Evolutionary conservation across 2,888 invertebrate genomes (phyloP).

Genomic region (Plebejus argus): DNA sequence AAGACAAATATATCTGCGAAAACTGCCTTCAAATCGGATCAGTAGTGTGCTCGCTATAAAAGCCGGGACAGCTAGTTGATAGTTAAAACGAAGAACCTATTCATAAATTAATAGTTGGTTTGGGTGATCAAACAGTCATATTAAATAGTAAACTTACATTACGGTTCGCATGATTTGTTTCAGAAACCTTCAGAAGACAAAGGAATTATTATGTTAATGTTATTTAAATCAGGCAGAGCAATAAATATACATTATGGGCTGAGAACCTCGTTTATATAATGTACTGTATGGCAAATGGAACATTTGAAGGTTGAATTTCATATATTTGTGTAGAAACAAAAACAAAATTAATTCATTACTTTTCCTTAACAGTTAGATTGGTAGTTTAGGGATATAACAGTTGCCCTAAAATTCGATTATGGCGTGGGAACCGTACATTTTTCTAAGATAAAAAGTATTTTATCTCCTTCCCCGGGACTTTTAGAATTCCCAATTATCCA

Average conservation of each 20-base stretch:
- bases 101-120: not conserved
- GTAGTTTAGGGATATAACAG: too few relatives aligned
- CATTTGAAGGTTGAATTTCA: not conserved
- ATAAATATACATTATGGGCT: slow-evolving; percentile 13
- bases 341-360: not conserved
- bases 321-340: not conserved
- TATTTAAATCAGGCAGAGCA: slow-evolving; percentile 3
- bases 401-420: too few relatives aligned
- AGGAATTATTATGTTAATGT: slow-evolving; percentile 13
- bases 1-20: too few relatives aligned
- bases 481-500: too few relatives aligned
- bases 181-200: not conserved
- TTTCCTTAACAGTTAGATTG: not conserved
- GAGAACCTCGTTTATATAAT: not conserved
- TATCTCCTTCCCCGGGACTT: too few relatives aligned
- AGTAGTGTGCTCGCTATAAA: too few relatives aligned
- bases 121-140: not conserved
- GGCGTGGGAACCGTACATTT: too few relatives aligned
- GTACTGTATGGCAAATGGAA: not conserved
- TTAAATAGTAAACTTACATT: not conserved
- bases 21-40: too few relatives aligned
- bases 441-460: too few relatives aligned
- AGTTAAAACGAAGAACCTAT: too few relatives aligned
- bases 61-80: too few relatives aligned
- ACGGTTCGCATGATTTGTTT: slow-evolving; percentile 13